Percentiles rank a stretch among this genome's conserved stretches.
These are phyloP conservation scores for Seriola rivoliana DNA, from an alignment of 2,113 vertebrate genomes.

Conservation along the genomic window DNA sequence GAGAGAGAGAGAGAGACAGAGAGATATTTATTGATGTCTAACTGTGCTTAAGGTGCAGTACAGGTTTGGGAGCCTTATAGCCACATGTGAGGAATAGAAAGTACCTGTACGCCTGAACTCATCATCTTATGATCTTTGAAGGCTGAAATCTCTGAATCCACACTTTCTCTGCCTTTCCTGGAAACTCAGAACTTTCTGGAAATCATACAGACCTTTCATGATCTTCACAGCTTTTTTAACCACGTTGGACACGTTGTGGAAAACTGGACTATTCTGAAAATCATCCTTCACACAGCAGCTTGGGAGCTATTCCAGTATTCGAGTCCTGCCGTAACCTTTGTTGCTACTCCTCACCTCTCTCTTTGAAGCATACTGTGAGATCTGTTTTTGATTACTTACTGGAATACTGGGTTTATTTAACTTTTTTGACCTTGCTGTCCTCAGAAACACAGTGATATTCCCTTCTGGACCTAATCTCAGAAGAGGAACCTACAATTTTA, in stretches of 20 bases:
- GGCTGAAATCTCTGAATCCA: not conserved
- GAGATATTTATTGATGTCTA: conserved; percentile 43
- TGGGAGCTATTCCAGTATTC: conserved; percentile 8
- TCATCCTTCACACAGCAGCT: not conserved
- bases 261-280: not conserved
- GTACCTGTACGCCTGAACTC: not conserved
- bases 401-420: not conserved
- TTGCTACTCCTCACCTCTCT: not conserved
- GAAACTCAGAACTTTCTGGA: not conserved
- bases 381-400: not conserved
- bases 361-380: not conserved
- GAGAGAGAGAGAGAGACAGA: not conserved
- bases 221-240: not conserved
- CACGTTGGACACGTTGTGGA: not conserved
- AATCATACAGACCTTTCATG: not conserved
- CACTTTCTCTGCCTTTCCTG: not conserved
- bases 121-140: not conserved
- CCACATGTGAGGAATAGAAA: conserved; percentile 6
- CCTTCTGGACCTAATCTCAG: not conserved
- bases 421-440: not conserved
- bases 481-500: not conserved
- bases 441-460: not conserved
- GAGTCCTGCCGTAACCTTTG: not conserved
- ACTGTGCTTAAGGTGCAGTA: conserved; percentile 17
- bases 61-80: conserved; percentile 10